These are phyloP conservation scores for Acrobeloides nanus DNA, from an alignment of 2,888 invertebrate genomes.

Conservation along the genomic window DNA sequence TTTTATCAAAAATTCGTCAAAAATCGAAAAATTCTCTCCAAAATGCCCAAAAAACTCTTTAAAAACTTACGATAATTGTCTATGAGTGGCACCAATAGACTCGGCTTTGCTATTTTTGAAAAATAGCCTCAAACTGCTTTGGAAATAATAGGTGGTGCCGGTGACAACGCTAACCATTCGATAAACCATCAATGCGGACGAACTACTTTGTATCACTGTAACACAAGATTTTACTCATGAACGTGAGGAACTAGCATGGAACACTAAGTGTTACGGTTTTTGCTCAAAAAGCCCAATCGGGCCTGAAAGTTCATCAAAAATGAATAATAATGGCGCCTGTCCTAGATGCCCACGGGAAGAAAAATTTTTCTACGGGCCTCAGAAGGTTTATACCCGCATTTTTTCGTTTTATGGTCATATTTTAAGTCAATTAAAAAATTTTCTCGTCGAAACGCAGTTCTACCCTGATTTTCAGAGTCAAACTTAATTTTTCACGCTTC, in stretches of 20 bases:
- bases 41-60: background rate
- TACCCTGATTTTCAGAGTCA: too few species aligned
- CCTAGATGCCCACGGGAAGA: too few species aligned
- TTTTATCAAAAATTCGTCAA: background rate
- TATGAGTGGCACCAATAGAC: conserved; percentile 94
- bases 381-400: too few species aligned
- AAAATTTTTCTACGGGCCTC: too few species aligned
- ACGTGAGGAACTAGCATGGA: background rate
- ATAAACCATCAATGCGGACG: conserved; percentile 97
- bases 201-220: conserved; percentile 93
- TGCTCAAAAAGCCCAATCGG: too few species aligned
- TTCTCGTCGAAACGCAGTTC: too few species aligned
- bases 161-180: conserved; percentile 83
- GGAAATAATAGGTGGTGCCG: conserved; percentile 92
- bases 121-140: conserved; percentile 88
- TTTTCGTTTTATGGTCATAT: background rate
- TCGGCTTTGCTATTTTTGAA: conserved; percentile 99
- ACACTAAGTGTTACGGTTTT: too few species aligned
- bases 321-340: too few species aligned
- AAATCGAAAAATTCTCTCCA: background rate
- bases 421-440: background rate
- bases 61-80: conserved; percentile 78
- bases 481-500: too few species aligned
- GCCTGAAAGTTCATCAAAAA: too few species aligned
- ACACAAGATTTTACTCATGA: conserved; percentile 27